Conservation (phyloP, 2,888 invertebrate species). For the Caenorhabditis virilis region DNA sequence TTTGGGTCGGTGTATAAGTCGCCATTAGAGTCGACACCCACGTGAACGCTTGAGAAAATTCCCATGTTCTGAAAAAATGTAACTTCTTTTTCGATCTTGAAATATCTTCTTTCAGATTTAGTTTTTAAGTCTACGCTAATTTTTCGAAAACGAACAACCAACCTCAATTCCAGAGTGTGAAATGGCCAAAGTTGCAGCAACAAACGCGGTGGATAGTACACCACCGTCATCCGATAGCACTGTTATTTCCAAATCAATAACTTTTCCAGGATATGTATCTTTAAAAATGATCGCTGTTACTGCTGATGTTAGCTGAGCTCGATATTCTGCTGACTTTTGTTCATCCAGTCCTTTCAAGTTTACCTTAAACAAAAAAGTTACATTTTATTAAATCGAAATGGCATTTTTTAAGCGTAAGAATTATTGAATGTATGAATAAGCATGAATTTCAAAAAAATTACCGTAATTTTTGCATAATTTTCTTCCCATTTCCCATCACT, state of each 20-base stretch:
- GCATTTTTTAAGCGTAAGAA: too few species aligned
- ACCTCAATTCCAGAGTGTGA: constrained; percentile 51
- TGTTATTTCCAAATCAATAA: constrained; percentile 44
- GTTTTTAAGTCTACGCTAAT: too few species aligned
- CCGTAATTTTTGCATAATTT: constrained; percentile 17
- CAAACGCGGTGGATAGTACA: constrained; percentile 35
- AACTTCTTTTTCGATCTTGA: not conserved
- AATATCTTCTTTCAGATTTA: not conserved
- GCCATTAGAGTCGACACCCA: constrained; percentile 7
- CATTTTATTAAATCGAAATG: too few species aligned
- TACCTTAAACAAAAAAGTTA: constrained; percentile 2
- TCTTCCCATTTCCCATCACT: constrained; percentile 39
- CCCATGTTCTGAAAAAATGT: constrained; percentile 25
- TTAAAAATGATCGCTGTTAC: constrained; percentile 39
- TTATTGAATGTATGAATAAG: not conserved
- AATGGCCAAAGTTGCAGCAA: constrained; percentile 43
- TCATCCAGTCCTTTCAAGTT: constrained; percentile 32
- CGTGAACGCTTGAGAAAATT: constrained; percentile 14
- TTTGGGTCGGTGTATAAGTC: constrained; percentile 22
- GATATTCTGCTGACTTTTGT: constrained; percentile 17
- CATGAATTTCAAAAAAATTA: constrained; percentile 1
- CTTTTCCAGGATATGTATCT: constrained; percentile 46
- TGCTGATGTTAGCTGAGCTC: constrained; percentile 40
- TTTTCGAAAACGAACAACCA: not conserved
- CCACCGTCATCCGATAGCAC: constrained; percentile 50